Evolutionary conservation across 92 coral and sea anemone species (phyloP).

Genomic region (Siderastrea radians): DNA sequence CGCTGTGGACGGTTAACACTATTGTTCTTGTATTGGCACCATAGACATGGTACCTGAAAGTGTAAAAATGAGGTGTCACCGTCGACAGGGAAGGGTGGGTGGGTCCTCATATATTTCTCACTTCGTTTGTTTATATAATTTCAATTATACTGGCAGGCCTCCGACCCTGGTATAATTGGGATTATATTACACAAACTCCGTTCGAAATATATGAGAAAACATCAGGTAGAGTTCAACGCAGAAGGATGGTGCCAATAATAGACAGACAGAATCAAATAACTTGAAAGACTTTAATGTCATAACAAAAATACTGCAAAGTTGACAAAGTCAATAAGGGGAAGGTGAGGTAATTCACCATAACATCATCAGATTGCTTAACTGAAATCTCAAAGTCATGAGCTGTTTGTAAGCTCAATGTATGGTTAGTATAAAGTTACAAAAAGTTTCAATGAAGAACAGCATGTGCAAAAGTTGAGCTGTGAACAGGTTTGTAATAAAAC

Average conservation of each 20-base stretch:
- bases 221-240: neutral
- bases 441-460: neutral
- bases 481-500: constrained; percentile 57
- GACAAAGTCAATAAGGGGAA: neutral
- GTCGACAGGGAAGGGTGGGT: neutral
- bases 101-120: too few species aligned
- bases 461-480: constrained; percentile 29
- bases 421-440: neutral
- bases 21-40: constrained; percentile 21
- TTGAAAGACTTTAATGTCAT: too few species aligned
- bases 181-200: too few species aligned
- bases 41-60: neutral
- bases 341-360: neutral
- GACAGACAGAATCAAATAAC: neutral
- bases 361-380: too few species aligned
- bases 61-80: neutral
- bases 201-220: neutral
- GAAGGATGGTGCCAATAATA: neutral
- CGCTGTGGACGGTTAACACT: constrained; percentile 8
- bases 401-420: too few species aligned
- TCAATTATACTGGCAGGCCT: too few species aligned
- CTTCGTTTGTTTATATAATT: neutral
- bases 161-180: too few species aligned
- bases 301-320: neutral
- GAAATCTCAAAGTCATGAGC: too few species aligned